Base-by-base conservation (phyloP, 2,113 vertebrate genomes). In the Gasterosteus aculeatus region DNA sequence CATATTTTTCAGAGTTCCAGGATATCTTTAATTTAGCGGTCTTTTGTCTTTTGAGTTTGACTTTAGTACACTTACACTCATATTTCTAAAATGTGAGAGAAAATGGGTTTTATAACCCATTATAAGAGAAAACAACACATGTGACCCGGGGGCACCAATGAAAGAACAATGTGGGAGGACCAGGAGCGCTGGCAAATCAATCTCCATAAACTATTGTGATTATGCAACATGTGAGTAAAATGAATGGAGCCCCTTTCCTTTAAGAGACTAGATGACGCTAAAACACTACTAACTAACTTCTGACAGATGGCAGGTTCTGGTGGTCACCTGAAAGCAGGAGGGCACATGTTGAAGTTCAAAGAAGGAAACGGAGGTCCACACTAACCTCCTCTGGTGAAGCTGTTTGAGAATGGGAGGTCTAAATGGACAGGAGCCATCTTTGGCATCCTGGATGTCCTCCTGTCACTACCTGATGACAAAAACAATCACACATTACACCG, bases 361-460 rank as follows among this genome's bases (percentile, higher is more conserved):
- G 44, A 2, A 41, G 19, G 26, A 84, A 83, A 82, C 53, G 42
- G 49, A 35, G 19, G 4, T 53, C 68, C 35, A 67, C 76, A 95
- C 96, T 97, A 93, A 99, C 97, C 97, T 96, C 97, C 97, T 96
- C 92, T 95, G 88, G 96, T 86, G 93, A 99, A 98, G 94, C 96
- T 98, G 95, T 94, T 98, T 92, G 97, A 95, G 87, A 98, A 96
- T 81, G 96, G 96, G 93, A 97, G 93, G 92, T 98, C 96, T 95
- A 98, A 95, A 93, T 98, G 95, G 94, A 95, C 95, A 86, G 98
- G 96, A 87, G 96, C 92, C 96, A 98, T 96, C 96, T 98, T 98
- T 88, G 97, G 94, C 85, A 97, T 94, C 95, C 96, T 95, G 84
- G 96, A 96, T 60, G 95, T 94, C 89, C 95, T 96, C 87, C 93